Base-by-base conservation (phyloP, 2,113 vertebrate species). In the Ia io region DNA sequence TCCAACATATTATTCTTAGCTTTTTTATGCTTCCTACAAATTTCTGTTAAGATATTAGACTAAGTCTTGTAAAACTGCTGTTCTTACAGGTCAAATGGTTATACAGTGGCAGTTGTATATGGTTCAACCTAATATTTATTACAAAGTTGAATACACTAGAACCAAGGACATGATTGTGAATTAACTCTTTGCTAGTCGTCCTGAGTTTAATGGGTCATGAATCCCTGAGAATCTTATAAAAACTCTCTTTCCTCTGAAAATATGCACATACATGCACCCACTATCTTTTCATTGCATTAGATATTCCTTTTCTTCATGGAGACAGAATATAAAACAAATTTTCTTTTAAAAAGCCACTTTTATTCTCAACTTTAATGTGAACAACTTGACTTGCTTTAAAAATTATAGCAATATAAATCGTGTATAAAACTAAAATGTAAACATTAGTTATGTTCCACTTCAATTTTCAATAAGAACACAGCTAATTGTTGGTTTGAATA, bases 371-470 rank as follows among this genome's bases (percentile, higher is more conserved):
- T 82, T 90, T 71, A 80, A 77, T 83, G 51, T 95, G 25, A 96
- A 88, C 86, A 93, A 74, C 63, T 28, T 28, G 53, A 53, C 65
- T 87, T 83, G 12, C 53, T 88, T 92, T 47, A 71, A 92, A 92
- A 90, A 51, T 70, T 49, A 44, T 89, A 77, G n/a, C 30, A 69
- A 71, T 32, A 44, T 73, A 82, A 94, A 77, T 70, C 56, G 10
- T 65, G 20, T 35, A 40, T 82, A 94, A 80, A 96, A 78, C 18
- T 67, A 84, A 92, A 95, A 70, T 76, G 4, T 87, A 96, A 91
- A 67, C 9, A 32, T 49, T 90, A 92, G 88, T 78, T 25, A 56
- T 91, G 23, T 30, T 88, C 12, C 32, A 56, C 69, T 92, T 86
- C 71, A 70, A 86, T 51, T 95, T 95, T 94, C 37, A 85, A 1